phyloP scores from a whole-genome alignment of 2,888 invertebrate species.

The Orchesella flavescens region DNA sequence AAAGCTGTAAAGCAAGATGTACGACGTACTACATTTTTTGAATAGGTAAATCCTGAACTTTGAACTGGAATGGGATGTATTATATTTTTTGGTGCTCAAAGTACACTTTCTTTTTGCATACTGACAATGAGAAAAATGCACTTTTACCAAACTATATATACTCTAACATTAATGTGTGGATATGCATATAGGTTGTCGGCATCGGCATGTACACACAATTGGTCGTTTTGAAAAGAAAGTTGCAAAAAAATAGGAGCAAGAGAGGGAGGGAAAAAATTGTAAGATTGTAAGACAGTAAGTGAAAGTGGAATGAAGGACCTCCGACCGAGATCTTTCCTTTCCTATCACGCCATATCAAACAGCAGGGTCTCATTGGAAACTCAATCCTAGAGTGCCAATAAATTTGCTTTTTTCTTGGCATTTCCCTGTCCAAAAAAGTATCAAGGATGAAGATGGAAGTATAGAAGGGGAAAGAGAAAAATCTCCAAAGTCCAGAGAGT shows the following conservation, averaged over 20 bases:
- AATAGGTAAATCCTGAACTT: background rate
- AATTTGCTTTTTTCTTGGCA: slow-evolving; percentile 51
- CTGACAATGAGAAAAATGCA: background rate
- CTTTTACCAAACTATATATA: background rate
- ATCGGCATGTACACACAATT: background rate
- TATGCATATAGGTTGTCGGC: background rate
- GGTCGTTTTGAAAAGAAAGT: slow-evolving; percentile 1
- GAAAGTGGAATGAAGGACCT: slow-evolving; percentile 55
- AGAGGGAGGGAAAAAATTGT: background rate
- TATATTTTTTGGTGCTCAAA: background rate
- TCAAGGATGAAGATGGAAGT: slow-evolving; percentile 23
- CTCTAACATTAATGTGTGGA: background rate
- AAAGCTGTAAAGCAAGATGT: background rate
- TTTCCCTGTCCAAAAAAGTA: slow-evolving; percentile 43
- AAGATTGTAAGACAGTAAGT: slow-evolving; percentile 41
- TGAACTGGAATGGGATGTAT: background rate
- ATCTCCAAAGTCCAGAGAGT: slow-evolving; percentile 32
- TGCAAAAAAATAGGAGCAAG: background rate
- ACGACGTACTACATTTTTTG: background rate
- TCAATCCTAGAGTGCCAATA: slow-evolving; percentile 59
- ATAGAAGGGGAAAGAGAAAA: slow-evolving; percentile 3
- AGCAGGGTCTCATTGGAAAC: slow-evolving; percentile 56
- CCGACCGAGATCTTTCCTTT: slow-evolving; percentile 55
- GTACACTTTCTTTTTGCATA: background rate
- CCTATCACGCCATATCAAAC: slow-evolving; percentile 55